Conservation (phyloP, 1,140 invertebrate genomes). For the Pinna nobilis region DNA sequence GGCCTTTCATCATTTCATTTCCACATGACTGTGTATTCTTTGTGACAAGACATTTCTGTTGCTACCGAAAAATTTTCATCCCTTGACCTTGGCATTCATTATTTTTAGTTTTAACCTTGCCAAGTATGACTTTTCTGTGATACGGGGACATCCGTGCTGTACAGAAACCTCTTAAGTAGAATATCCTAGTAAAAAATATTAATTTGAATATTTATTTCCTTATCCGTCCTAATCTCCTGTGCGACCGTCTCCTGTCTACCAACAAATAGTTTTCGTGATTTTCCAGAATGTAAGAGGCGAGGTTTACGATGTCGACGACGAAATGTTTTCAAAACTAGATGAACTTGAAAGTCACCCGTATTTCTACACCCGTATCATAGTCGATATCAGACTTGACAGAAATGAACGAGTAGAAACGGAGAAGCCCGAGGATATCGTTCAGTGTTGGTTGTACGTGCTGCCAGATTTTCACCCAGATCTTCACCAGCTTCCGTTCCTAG, state of each 20-base stretch:
- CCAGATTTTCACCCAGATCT: neutral
- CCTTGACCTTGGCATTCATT: too few relatives aligned
- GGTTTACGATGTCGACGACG: neutral
- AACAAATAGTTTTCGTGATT: neutral
- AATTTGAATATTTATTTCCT: neutral
- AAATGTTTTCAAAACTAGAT: neutral
- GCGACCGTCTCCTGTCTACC: neutral
- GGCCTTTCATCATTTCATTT: too few relatives aligned
- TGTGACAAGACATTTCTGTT: too few relatives aligned
- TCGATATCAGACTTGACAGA: neutral
- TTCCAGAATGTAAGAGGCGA: neutral
- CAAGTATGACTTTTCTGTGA: too few relatives aligned
- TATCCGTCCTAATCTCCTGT: neutral
- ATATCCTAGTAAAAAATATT: too few relatives aligned
- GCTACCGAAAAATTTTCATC: too few relatives aligned
- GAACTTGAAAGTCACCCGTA: neutral
- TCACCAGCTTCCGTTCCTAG: neutral
- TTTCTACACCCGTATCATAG: neutral
- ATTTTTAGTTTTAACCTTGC: too few relatives aligned
- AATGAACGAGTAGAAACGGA: too few relatives aligned
- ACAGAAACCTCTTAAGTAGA: too few relatives aligned
- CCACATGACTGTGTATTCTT: too few relatives aligned
- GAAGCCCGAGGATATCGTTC: neutral
- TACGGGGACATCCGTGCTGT: too few relatives aligned
- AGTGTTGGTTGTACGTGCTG: conserved; percentile 1